Percentiles rank a stretch among this genome's conserved stretches.
phyloP scores from a whole-genome alignment of 2,113 vertebrate genomes.

The Myiopsitta monachus region DNA sequence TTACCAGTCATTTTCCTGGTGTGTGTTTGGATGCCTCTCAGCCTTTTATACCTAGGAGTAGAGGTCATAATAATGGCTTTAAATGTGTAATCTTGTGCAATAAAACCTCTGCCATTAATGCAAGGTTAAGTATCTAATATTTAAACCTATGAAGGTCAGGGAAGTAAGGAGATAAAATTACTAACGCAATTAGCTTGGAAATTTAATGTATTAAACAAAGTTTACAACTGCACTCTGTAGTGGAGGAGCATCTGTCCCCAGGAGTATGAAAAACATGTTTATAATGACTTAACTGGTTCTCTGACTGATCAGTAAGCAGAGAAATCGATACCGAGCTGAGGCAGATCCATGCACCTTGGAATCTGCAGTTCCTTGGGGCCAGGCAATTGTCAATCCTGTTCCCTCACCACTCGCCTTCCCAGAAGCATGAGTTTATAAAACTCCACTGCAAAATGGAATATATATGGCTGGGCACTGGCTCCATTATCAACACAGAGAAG shows the following conservation, averaged over 20 bases:
- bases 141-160: slow-evolving; percentile 50
- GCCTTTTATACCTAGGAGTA: slow-evolving; percentile 1
- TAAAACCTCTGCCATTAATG: slow-evolving; percentile 40
- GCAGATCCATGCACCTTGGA: not conserved
- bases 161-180: slow-evolving; percentile 36
- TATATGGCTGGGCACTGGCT: not conserved
- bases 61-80: slow-evolving; percentile 46
- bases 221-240: slow-evolving; percentile 9
- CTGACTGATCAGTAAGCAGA: not conserved
- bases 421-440: not conserved
- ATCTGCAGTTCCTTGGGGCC: not conserved
- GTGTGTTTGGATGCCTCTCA: not conserved
- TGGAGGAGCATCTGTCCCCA: slow-evolving; percentile 8
- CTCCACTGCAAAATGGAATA: not conserved
- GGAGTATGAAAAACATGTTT: slow-evolving; percentile 3
- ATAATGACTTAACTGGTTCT: not conserved
- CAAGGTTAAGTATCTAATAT: slow-evolving; percentile 56
- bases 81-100: slow-evolving; percentile 40
- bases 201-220: slow-evolving; percentile 27
- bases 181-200: slow-evolving; percentile 19
- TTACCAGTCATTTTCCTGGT: not conserved
- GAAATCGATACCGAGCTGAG: not conserved
- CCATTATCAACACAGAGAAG: not conserved
- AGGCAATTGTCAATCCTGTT: not conserved
- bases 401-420: not conserved